phyloP scores from a whole-genome alignment of 2,113 vertebrate species.

The Ptilonorhynchus violaceus region DNA sequence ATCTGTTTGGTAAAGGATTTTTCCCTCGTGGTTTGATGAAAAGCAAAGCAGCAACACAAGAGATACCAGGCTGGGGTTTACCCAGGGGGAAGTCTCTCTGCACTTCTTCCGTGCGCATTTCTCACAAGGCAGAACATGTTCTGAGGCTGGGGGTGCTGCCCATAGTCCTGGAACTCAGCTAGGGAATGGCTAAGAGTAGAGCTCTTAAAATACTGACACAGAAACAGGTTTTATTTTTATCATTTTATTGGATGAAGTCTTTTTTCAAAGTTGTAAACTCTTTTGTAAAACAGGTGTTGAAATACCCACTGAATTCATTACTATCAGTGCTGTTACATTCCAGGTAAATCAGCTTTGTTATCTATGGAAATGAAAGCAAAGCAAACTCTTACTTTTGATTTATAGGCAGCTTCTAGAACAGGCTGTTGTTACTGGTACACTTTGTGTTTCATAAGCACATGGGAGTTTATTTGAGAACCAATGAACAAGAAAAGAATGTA shows the following conservation, averaged over 20 bases:
- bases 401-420: not conserved
- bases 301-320: not conserved
- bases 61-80: not conserved
- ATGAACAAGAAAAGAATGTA: not conserved
- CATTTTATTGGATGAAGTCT: not conserved
- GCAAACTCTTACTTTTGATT: not conserved
- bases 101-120: not conserved
- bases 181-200: not conserved
- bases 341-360: not conserved
- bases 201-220: not conserved
- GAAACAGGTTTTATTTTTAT: not conserved
- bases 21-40: not conserved
- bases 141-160: not conserved
- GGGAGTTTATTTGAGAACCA: not conserved
- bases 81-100: not conserved
- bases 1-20: not conserved
- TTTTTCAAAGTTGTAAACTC: not conserved
- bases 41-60: not conserved
- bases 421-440: not conserved
- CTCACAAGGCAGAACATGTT: not conserved
- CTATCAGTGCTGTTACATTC: not conserved
- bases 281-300: not conserved
- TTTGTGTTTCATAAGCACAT: not conserved
- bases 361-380: not conserved
- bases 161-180: not conserved